phyloP scores from a whole-genome alignment of 2,113 vertebrate genomes.

The Dermatemys mawii region DNA sequence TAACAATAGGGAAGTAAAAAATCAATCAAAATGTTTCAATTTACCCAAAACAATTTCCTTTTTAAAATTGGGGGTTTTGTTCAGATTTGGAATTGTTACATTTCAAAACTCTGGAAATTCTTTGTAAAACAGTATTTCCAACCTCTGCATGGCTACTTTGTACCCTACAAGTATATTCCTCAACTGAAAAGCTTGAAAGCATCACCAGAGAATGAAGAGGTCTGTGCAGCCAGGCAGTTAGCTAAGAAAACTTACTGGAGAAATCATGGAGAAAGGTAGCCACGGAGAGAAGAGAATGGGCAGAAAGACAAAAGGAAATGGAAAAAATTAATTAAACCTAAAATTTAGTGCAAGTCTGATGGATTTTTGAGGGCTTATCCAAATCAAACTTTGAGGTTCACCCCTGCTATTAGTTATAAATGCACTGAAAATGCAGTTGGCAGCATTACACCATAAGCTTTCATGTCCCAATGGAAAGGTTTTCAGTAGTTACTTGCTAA shows the following conservation, averaged over 20 bases:
- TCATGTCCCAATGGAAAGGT: background rate
- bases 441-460: background rate
- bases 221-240: background rate
- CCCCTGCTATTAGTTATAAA: background rate
- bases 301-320: background rate
- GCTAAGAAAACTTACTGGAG: background rate
- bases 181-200: background rate
- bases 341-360: background rate
- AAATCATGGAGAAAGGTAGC: fast-evolving
- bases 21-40: background rate
- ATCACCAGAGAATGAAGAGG: fast-evolving
- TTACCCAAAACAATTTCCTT: background rate
- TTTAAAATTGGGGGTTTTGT: background rate
- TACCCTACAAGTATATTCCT: background rate
- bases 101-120: background rate
- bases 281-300: background rate
- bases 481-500: background rate
- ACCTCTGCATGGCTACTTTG: background rate
- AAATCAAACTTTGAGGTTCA: background rate
- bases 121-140: background rate
- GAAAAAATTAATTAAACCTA: background rate
- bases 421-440: background rate
- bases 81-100: background rate
- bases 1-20: background rate
- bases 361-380: background rate